Evolutionary conservation across 2,113 vertebrate genomes (phyloP), one percentile per base, ranked within the genome.

Genomic region (Amia ocellicauda): DNA sequence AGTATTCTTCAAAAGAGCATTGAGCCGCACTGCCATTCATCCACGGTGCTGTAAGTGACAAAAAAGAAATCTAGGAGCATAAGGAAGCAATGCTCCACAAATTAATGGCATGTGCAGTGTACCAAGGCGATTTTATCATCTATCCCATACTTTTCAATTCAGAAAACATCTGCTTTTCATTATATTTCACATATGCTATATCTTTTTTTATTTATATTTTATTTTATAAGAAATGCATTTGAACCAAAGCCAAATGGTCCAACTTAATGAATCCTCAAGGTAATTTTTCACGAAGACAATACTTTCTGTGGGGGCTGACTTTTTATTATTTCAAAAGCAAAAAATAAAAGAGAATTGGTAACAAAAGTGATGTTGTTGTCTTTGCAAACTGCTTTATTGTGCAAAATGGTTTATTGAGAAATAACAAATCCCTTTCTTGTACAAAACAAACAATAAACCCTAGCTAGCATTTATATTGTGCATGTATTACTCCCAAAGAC

Each of bases 91-190:
- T 28, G 26, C 26, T 55, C 53, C 27, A 29, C 27, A 56, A 36
- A 36, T 36, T 36, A 5, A 56, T n/a, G 26, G 29, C 27, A 56
- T 29, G 27, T 29, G 53, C 23, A 56, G 16, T 10, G 16, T 56
- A 56, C 26, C 24, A 56, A 56, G 26, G 31, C 11, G n/a, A 26
- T 56, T 56, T 31, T 56, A 56, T 19, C 16, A 31, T 56, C 53
- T 9, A 24, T 56, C 36, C 40, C 36, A 17, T 24, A 43, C 40
- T 42, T 42, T 59, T 59, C 57, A 59, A 59, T 20, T 59, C 41
- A 20, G 8, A 43, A 59, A 23, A 43, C 31, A 23, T 42, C 22
- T 42, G 41, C 14, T 59, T 42, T 40, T 24, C 23, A 3, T 40
- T 31, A 58, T 7, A 43, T 22, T 43, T 36, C 23, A 59, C 19